phyloP scores from a whole-genome alignment of 2,888 invertebrate species.

The Chrysomela aeneicollis region DNA sequence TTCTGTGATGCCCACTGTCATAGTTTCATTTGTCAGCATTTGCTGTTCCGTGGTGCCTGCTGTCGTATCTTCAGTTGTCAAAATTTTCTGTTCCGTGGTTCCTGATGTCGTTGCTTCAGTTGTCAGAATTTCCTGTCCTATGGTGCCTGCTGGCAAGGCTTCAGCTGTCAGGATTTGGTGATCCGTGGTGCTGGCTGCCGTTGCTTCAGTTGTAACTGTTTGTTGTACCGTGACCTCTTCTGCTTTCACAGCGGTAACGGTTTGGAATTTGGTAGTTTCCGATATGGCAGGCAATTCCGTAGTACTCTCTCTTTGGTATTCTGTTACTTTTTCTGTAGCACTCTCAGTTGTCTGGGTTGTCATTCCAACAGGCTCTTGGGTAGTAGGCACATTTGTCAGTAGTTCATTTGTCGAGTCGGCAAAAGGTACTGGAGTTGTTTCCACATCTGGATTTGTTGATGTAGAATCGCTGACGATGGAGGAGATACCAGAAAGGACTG shows the following conservation, averaged over 20 bases:
- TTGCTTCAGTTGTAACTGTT: too few relatives aligned
- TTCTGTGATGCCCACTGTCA: slow-evolving; percentile 21
- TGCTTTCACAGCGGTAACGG: too few relatives aligned
- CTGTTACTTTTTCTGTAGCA: background rate
- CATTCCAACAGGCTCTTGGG: slow-evolving; percentile 2
- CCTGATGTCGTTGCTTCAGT: background rate
- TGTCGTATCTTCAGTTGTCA: slow-evolving; percentile 9
- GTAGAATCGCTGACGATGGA: too few relatives aligned
- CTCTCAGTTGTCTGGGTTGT: slow-evolving; percentile 15
- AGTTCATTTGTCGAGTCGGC: slow-evolving; percentile 15
- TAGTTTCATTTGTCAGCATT: slow-evolving; percentile 14
- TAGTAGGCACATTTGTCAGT: slow-evolving; percentile 15
- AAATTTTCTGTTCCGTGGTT: background rate
- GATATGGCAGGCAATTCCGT: too few relatives aligned
- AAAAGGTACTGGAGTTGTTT: too few relatives aligned
- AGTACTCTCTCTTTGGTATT: too few relatives aligned
- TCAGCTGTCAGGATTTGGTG: too few relatives aligned
- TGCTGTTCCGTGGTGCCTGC: background rate
- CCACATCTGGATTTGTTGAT: too few relatives aligned
- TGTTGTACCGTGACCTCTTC: background rate
- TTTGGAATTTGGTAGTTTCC: too few relatives aligned
- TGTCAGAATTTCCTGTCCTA: background rate
- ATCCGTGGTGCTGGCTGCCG: too few relatives aligned
- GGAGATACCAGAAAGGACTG: too few relatives aligned
- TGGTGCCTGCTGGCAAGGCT: background rate